A percentile compares a stretch with the other conserved stretches of the same genome.
These are phyloP conservation scores for Aporrectodea caliginosa DNA, from an alignment of 1,140 invertebrate genomes.

Conservation along the genomic window DNA sequence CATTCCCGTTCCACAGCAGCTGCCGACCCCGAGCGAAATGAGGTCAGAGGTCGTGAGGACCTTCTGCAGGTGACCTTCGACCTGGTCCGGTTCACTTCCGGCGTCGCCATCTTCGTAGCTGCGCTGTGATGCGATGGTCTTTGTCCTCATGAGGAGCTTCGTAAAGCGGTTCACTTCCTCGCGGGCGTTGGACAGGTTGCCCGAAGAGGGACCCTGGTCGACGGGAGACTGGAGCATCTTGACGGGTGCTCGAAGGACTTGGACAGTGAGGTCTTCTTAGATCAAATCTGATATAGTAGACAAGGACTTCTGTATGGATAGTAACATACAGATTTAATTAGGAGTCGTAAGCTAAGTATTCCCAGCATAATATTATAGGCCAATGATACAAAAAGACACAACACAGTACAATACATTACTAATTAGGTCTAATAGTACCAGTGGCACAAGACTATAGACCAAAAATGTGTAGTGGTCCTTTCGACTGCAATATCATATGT, in stretches of 20 bases:
- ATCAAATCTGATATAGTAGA: no score
- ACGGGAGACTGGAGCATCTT: not conserved
- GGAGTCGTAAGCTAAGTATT: no score
- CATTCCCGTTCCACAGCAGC: slow-evolving; percentile 89
- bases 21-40: slow-evolving; percentile 84
- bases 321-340: not conserved
- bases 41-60: slow-evolving; percentile 83
- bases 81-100: not conserved
- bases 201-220: not conserved
- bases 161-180: slow-evolving; percentile 17
- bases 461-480: no score
- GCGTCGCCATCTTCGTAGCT: slow-evolving; percentile 8
- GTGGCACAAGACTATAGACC: no score
- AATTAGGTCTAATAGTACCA: not conserved
- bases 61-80: slow-evolving; percentile 64
- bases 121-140: slow-evolving; percentile 18
- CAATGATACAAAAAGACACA: not conserved
- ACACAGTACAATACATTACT: not conserved
- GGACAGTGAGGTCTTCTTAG: not conserved
- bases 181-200: not conserved
- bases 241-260: not conserved
- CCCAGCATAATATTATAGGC: no score
- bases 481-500: no score
- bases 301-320: not conserved
- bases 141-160: slow-evolving; percentile 16